A percentile compares a stretch with the other conserved stretches of the same genome.
Evolutionary conservation across 30 jellyfish, hydroid and myxozoan species (phyloP).

Genomic region (Hydractinia symbiolongicarpus): DNA sequence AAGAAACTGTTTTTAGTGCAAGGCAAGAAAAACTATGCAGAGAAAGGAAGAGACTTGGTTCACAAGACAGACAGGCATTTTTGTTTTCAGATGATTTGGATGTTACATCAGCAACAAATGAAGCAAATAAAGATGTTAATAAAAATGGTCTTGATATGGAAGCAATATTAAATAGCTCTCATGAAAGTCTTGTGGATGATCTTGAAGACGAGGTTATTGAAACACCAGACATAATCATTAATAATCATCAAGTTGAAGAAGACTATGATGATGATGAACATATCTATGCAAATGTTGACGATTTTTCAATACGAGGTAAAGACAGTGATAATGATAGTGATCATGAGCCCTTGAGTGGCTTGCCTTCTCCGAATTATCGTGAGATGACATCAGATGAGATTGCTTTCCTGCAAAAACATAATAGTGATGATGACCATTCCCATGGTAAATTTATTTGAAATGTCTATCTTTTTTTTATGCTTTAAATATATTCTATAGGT

Average conservation of each 20-base stretch:
- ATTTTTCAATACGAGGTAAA: constrained; percentile 14
- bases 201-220: background rate
- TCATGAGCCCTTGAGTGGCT: constrained; percentile 51
- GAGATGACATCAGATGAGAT: constrained; percentile 81
- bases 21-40: background rate
- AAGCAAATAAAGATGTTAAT: constrained; percentile 18
- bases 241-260: constrained; percentile 49
- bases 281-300: constrained; percentile 61
- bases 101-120: background rate
- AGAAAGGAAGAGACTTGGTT: constrained; percentile 27
- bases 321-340: constrained; percentile 49
- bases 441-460: background rate
- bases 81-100: constrained; percentile 39
- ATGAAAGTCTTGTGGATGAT: constrained; percentile 17
- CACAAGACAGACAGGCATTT: constrained; percentile 59
- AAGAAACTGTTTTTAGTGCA: background rate
- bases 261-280: constrained; percentile 40
- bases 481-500: too few species aligned
- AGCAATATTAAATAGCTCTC: constrained; percentile 22
- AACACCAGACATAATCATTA: constrained; percentile 9
- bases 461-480: too few species aligned
- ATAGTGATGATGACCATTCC: constrained; percentile 59
- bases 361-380: constrained; percentile 49
- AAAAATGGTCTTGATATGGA: constrained; percentile 25
- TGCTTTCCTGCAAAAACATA: constrained; percentile 32